Percentiles rank a stretch among this genome's conserved stretches.
phyloP scores from a whole-genome alignment of 2,888 invertebrate genomes.

The Amphipoea oculea region DNA sequence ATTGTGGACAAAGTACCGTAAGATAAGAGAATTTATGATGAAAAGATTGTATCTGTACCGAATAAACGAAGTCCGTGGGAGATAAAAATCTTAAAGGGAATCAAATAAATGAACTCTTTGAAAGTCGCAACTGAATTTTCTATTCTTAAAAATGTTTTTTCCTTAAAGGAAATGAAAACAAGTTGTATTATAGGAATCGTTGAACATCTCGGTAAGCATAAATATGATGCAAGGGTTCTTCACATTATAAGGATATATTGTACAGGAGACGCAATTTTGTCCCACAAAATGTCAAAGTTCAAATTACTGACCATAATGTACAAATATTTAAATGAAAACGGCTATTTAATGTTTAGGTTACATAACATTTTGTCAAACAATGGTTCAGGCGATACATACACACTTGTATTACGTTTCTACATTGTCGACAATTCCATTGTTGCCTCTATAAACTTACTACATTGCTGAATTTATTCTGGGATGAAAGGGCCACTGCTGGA shows the following conservation, averaged over 20 bases:
- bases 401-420: slow-evolving; percentile 52
- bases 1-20: slow-evolving; percentile 60
- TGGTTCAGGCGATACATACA: slow-evolving; percentile 57
- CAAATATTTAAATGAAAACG: slow-evolving; percentile 53
- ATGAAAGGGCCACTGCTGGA: slow-evolving; percentile 52
- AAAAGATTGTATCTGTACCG: slow-evolving; percentile 55
- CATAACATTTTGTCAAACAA: slow-evolving; percentile 66
- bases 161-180: slow-evolving; percentile 14
- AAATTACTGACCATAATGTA: slow-evolving; percentile 38
- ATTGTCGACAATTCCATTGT: slow-evolving; percentile 58
- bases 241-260: neutral
- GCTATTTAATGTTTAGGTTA: slow-evolving; percentile 66
- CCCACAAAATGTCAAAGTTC: slow-evolving; percentile 43
- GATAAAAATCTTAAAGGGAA: slow-evolving; percentile 53
- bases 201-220: neutral
- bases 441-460: slow-evolving; percentile 53
- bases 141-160: slow-evolving; percentile 32
- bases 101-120: slow-evolving; percentile 55
- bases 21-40: slow-evolving; percentile 62
- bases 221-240: neutral
- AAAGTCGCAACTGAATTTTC: slow-evolving; percentile 38
- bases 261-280: neutral
- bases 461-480: slow-evolving; percentile 50
- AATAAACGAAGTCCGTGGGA: slow-evolving; percentile 53
- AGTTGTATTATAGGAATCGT: neutral